Percentiles rank a stretch among this genome's conserved stretches.
Conservation (phyloP, 1,140 invertebrate genomes). For the Rhopalosiphum maidis region DNA sequence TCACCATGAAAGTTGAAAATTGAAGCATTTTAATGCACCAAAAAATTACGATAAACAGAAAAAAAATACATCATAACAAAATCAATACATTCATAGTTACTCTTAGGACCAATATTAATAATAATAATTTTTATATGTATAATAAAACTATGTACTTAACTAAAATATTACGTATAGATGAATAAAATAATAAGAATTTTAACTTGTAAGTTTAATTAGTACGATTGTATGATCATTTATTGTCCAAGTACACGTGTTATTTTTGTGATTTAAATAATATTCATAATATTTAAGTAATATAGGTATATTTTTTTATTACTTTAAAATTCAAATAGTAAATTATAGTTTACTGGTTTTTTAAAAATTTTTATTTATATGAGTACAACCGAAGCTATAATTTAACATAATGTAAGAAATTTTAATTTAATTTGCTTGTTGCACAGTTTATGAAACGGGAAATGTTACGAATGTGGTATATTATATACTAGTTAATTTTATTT, state of each 20-base stretch:
- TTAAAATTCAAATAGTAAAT: neutral
- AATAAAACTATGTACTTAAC: neutral
- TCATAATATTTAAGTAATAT: neutral
- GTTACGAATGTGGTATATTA: neutral
- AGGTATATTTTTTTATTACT: neutral
- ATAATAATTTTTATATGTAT: neutral
- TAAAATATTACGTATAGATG: neutral
- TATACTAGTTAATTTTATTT: neutral
- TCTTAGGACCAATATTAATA: neutral
- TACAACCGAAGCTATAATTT: neutral
- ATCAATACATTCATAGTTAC: too few species aligned
- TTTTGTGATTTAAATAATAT: neutral
- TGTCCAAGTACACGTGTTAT: neutral
- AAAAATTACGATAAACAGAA: too few species aligned
- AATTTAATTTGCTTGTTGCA: neutral
- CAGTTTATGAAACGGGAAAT: neutral
- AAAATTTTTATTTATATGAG: neutral
- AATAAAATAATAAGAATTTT: neutral
- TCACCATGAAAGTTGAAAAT: too few species aligned
- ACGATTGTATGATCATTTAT: neutral
- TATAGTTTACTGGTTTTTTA: neutral
- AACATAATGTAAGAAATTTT: neutral
- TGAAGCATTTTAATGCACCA: too few species aligned
- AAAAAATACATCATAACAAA: too few species aligned
- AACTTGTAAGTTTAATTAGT: neutral